Base-by-base conservation (phyloP, 2,888 invertebrate genomes). In the Operophtera brumata region DNA sequence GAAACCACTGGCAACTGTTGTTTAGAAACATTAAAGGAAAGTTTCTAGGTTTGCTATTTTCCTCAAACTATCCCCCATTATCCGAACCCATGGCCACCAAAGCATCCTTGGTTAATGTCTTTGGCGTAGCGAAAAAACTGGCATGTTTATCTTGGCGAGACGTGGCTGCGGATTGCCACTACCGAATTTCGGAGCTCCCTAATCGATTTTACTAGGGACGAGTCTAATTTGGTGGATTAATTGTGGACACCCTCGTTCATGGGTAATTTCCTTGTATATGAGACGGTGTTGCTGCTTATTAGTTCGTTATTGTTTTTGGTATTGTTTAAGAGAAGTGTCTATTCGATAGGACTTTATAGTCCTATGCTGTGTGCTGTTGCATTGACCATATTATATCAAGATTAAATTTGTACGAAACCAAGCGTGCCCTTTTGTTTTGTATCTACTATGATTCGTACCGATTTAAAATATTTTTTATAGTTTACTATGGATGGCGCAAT, bases 51-150 rank as follows among this genome's bases (percentile, higher is more conserved):
- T 9, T n/a, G 26, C 20, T 7, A 35, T 59, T 59, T 37, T 61
- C 47, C 43, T 50, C 48, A 56, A 55, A 64, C 40, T 50, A 30
- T 75, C 69, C 65, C 13, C 26, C 28, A 62, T 42, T 28, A 30
- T 25, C 46, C 25, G 4, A 61, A 60, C 47, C 14, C 49, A 56
- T 71, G 77, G 81, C 62, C 76, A 81, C 70, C 64, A 62, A 67
- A 73, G 72, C 80, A 84, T 88, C 90, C 90, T 86, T 88, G 89
- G 82, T 86, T 90, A 90, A 90, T 90, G 90, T 90, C 90, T 90
- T 88, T 78, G 82, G 77, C 77, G 83, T 80, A 79, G 76, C 77
- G 78, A 82, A 84, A 88, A 87, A 89, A 86, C 73, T 80, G 86
- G 85, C 84, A 86, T 90, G 90, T 90, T 90, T 90, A 90, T 90